Evolutionary conservation across 1,140 invertebrate species (phyloP).

Genomic region (Drosophila pandora): DNA sequence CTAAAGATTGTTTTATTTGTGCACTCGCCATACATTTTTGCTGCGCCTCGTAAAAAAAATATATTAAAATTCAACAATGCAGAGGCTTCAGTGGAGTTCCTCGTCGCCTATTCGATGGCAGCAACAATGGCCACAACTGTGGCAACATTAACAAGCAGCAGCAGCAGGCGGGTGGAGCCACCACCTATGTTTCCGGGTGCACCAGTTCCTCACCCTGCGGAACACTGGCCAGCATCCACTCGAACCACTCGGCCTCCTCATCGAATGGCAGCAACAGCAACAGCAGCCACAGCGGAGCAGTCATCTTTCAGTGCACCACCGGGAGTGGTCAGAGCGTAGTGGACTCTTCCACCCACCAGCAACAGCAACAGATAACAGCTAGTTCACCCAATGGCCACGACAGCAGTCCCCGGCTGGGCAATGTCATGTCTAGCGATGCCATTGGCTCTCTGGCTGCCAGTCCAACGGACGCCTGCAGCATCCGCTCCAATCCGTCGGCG

Average conservation of each 20-base stretch:
- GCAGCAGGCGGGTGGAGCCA: slow-evolving; percentile 17
- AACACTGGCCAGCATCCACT: slow-evolving; percentile 75
- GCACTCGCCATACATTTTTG: slow-evolving; percentile 27
- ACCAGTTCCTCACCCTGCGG: slow-evolving; percentile 68
- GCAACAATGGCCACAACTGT: slow-evolving; percentile 38
- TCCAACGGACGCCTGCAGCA: slow-evolving; percentile 81
- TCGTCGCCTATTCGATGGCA: slow-evolving; percentile 79
- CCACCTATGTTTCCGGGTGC: slow-evolving; percentile 29
- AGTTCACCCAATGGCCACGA: slow-evolving; percentile 72
- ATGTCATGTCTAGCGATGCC: slow-evolving; percentile 59
- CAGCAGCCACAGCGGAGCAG: slow-evolving; percentile 74
- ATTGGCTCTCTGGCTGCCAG: slow-evolving; percentile 79
- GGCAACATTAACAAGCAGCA: slow-evolving; percentile 28
- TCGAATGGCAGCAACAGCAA: slow-evolving; percentile 73
- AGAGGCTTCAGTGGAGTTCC: slow-evolving; percentile 81
- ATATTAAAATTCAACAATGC: slow-evolving; percentile 41
- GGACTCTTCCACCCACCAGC: slow-evolving; percentile 32
- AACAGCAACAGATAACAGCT: slow-evolving; percentile 44
- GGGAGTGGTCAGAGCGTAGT: slow-evolving; percentile 44
- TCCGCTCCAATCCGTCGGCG: slow-evolving; percentile 83
- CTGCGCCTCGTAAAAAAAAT: slow-evolving; percentile 47
- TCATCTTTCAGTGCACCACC: slow-evolving; percentile 70
- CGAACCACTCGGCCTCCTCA: slow-evolving; percentile 75
- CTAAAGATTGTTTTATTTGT: slow-evolving; percentile 21
- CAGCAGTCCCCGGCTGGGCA: slow-evolving; percentile 64